Evolutionary conservation across 2,113 vertebrate genomes (phyloP).

Genomic region (Cinclus cinclus): DNA sequence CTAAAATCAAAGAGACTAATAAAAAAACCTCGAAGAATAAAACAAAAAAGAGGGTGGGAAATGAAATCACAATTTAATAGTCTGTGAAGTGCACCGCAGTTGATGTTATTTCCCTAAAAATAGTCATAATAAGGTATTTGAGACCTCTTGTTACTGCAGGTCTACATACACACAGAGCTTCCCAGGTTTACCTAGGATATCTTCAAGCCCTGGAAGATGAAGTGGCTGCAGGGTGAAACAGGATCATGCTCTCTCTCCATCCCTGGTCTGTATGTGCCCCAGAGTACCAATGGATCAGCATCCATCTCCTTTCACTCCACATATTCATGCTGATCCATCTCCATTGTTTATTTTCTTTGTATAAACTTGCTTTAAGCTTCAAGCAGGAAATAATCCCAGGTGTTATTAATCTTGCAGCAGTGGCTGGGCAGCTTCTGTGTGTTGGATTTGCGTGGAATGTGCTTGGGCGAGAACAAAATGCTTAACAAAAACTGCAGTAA

Average conservation of each 20-base stretch:
- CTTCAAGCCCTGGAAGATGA: background rate
- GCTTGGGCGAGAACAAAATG: slow-evolving; percentile 80
- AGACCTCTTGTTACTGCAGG: background rate
- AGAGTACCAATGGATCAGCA: background rate
- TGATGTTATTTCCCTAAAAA: background rate
- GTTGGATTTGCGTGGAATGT: slow-evolving; percentile 70
- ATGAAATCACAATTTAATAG: background rate
- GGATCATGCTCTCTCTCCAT: background rate
- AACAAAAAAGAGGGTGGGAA: background rate
- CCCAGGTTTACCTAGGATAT: background rate
- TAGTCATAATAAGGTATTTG: background rate
- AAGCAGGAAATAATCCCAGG: background rate
- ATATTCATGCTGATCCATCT: background rate
- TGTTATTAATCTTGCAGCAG: slow-evolving; percentile 76
- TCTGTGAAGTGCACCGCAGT: background rate
- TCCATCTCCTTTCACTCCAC: background rate
- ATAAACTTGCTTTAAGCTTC: background rate
- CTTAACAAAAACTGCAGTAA: slow-evolving; percentile 80
- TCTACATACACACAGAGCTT: background rate
- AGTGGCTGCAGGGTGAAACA: background rate
- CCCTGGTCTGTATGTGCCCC: background rate
- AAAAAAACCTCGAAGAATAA: background rate
- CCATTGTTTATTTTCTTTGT: background rate
- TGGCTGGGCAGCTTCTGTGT: slow-evolving; percentile 84
- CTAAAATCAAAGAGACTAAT: background rate